phyloP scores from a whole-genome alignment of 1,140 invertebrate species.

The Drosophila sechellia region DNA sequence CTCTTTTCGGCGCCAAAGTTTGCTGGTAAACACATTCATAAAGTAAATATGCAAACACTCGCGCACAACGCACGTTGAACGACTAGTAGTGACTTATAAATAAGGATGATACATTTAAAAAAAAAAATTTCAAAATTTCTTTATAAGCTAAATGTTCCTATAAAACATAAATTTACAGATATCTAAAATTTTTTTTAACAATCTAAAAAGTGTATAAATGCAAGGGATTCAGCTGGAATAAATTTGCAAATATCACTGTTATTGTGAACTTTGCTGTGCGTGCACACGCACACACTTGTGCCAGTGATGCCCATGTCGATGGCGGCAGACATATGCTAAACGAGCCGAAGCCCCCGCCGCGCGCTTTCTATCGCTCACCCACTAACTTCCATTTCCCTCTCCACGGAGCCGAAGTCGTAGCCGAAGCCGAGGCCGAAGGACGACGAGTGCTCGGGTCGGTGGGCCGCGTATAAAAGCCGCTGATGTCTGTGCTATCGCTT shows the following conservation, averaged over 20 bases:
- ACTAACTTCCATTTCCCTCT: background rate
- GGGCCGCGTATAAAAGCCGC: slow-evolving; percentile 63
- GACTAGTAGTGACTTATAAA: background rate
- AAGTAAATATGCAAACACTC: slow-evolving; percentile 75
- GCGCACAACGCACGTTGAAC: background rate
- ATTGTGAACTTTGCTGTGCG: background rate
- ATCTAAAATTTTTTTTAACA: too few species aligned
- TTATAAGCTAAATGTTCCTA: too few species aligned
- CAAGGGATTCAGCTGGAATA: too few species aligned
- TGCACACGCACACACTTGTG: slow-evolving; percentile 17
- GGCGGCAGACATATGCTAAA: slow-evolving; percentile 75
- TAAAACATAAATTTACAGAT: too few species aligned
- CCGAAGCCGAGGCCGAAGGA: slow-evolving; percentile 9
- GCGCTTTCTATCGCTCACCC: background rate
- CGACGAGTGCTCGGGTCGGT: background rate
- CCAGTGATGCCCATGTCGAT: slow-evolving; percentile 46
- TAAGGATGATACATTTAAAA: too few species aligned
- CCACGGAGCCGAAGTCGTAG: slow-evolving; percentile 10
- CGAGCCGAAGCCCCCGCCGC: slow-evolving; percentile 43
- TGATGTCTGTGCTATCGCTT: slow-evolving; percentile 28
- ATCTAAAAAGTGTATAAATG: too few species aligned
- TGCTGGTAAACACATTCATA: slow-evolving; percentile 82
- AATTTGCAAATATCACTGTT: background rate
- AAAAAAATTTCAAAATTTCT: too few species aligned
- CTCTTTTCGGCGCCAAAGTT: slow-evolving; percentile 58